A percentile compares a stretch with the other conserved stretches of the same genome.
These are phyloP conservation scores for Drosophila nikananu DNA, from an alignment of 1,140 invertebrate species.

Conservation along the genomic window DNA sequence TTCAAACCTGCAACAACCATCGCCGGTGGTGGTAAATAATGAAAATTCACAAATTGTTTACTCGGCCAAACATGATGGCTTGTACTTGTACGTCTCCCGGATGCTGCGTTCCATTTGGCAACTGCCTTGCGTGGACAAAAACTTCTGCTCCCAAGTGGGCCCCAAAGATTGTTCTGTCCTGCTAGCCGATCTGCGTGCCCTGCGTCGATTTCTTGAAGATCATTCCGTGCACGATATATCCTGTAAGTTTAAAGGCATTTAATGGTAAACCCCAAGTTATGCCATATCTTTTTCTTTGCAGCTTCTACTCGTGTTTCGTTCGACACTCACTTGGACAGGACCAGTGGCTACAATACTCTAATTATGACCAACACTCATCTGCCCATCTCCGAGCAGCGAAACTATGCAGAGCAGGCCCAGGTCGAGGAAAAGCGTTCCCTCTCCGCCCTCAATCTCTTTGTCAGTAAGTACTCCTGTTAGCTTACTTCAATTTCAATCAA, in stretches of 20 bases:
- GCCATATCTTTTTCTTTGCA: not conserved
- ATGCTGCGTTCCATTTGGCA: constrained; percentile 94
- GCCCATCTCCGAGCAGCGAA: constrained; percentile 78
- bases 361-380: constrained; percentile 54
- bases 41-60: constrained; percentile 68
- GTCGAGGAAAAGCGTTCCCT: constrained; percentile 91
- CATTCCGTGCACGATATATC: constrained; percentile 82
- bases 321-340: constrained; percentile 66
- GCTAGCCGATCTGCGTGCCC: constrained; percentile 86
- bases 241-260: constrained; percentile 30
- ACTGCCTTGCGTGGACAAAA: constrained; percentile 88
- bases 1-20: constrained; percentile 70
- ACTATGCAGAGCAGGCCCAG: constrained; percentile 84
- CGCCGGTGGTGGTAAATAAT: constrained; percentile 32
- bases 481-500: not conserved
- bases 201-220: constrained; percentile 85
- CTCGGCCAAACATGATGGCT: constrained; percentile 94
- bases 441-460: constrained; percentile 91
- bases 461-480: constrained; percentile 85
- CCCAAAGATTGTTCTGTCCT: constrained; percentile 86
- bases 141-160: constrained; percentile 85
- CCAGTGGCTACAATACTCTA: constrained; percentile 75
- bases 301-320: constrained; percentile 52
- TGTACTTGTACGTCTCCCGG: constrained; percentile 95
- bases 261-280: not conserved